phyloP scores from a whole-genome alignment of 2,797 vertebrate genomes.

The Ibycter americanus region DNA sequence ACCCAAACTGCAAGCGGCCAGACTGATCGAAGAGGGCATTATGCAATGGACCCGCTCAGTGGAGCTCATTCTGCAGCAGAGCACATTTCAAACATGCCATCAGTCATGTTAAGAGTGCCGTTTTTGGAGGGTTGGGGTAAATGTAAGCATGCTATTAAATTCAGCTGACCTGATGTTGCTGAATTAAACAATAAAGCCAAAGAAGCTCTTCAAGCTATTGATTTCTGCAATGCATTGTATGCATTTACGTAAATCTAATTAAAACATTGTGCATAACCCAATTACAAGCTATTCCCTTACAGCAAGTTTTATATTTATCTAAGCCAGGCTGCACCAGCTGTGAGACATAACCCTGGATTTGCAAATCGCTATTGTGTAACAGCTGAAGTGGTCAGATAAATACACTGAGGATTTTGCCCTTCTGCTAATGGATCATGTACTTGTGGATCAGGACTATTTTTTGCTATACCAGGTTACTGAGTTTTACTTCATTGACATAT shows the following conservation, averaged over 20 bases:
- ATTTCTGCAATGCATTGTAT: conserved; percentile 25
- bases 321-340: conserved; percentile 36
- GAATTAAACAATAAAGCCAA: conserved; percentile 6
- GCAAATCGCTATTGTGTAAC: conserved; percentile 21
- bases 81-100: neutral
- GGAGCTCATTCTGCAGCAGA: neutral
- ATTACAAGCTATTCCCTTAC: conserved; percentile 52
- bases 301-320: conserved; percentile 61
- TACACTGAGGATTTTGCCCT: neutral
- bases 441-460: neutral
- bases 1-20: neutral
- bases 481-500: neutral
- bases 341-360: conserved; percentile 16
- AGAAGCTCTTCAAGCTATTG: conserved; percentile 47
- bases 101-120: neutral
- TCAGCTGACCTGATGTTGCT: neutral
- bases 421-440: neutral
- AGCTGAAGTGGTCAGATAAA: conserved; percentile 4
- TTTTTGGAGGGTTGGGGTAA: neutral
- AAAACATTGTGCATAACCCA: conserved; percentile 58
- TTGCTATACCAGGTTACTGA: neutral
- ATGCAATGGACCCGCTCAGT: neutral
- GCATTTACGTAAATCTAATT: conserved; percentile 67
- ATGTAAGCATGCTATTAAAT: neutral
- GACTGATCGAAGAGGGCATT: neutral